Evolutionary conservation across 2,797 vertebrate genomes (phyloP), one percentile per base, ranked within the genome.

Genomic region (Pipistrellus pygmaeus): DNA sequence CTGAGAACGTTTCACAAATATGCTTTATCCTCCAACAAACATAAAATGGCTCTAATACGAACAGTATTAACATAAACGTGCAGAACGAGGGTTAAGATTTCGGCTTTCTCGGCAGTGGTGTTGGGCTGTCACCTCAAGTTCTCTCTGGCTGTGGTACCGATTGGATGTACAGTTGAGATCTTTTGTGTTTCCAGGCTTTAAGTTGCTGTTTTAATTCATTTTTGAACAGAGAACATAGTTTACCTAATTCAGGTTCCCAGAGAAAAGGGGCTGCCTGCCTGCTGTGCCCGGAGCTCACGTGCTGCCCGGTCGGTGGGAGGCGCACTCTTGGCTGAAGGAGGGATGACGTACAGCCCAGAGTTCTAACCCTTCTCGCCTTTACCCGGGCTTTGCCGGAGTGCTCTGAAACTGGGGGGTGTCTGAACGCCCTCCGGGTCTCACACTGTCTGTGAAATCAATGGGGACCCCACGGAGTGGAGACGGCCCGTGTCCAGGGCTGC

Each of bases 21-120:
- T 0, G 12, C 14, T n/a, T 44, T 30, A 8, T 64, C 4, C 41
- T 66, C 21, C 18, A 14, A 1, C 17, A 8, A 5, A n/a, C 27
- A n/a, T 38, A 23, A n/a, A 32, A 46, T 5, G 23, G 20, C 25
- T 60, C 35, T 46, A 13, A 8, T 3, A 1, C 0, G 17, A 21
- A 46, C 15, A 64, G 35, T 5, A 1, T 2, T 73, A 46, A 46
- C 8, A 20, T 5, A n/a, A n/a, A 41, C 1, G 55, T 14, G 6
- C 15, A 62, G 6, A 46, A 5, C 21, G 60, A 23, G 12, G 18
- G 3, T 10, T 10, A 23, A 23, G 41, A 0, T 23, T 25, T n/a
- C 17, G 0, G n/a, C 44, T 35, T 15, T 23, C 18, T 55, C 25
- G 15, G 60, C 57, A 14, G 0, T 8, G 62, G 27, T 21, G 41